Conservation (phyloP, 2,113 vertebrate species). For the Upupa epops region DNA sequence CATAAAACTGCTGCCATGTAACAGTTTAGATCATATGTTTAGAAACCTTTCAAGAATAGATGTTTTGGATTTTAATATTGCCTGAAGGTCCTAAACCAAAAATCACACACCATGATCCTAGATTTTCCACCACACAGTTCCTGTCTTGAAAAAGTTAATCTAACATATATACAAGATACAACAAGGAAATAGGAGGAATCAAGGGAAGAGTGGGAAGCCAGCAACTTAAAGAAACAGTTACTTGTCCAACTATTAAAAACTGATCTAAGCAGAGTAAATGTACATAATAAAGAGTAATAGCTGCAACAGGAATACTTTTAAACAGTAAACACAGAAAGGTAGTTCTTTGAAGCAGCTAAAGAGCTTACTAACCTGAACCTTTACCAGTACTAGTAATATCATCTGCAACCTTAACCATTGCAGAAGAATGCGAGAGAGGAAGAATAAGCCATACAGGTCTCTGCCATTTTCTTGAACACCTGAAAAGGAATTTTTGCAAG, state of each 20-base stretch:
- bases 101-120: neutral
- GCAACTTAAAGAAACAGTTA: conserved; percentile 9
- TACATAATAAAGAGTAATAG: conserved; percentile 13
- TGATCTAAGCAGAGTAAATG: conserved; percentile 1
- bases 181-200: neutral
- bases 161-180: conserved; percentile 3
- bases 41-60: neutral
- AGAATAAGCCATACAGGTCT: neutral
- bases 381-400: neutral
- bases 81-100: conserved; percentile 5
- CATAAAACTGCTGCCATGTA: conserved; percentile 37
- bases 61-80: conserved; percentile 31
- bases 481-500: neutral
- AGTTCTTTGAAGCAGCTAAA: neutral
- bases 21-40: conserved; percentile 20
- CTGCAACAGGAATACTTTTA: neutral
- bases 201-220: neutral
- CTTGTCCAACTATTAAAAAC: conserved; percentile 34
- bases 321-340: neutral
- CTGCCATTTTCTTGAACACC: neutral
- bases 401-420: neutral
- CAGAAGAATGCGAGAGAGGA: neutral
- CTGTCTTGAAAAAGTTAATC: neutral
- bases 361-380: neutral
- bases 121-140: neutral